phyloP scores from a whole-genome alignment of 1,140 invertebrate species.

The Cyphomyrmex costatus region DNA sequence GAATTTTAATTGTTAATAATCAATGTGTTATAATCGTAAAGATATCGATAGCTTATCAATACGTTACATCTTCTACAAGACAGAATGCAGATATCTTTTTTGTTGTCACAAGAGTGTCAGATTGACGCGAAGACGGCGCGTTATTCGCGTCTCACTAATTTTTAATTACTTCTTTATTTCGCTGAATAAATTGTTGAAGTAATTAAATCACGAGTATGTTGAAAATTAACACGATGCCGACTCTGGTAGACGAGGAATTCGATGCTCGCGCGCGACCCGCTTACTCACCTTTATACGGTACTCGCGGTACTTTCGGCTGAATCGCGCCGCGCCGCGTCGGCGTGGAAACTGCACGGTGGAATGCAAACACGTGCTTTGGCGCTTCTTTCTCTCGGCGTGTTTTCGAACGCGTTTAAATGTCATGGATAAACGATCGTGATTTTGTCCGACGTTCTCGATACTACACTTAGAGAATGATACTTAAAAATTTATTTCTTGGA shows the following conservation, averaged over 20 bases:
- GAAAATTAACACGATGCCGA: constrained; percentile 63
- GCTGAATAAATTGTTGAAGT: constrained; percentile 42
- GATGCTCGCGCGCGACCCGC: constrained; percentile 64
- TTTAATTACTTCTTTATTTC: constrained; percentile 29
- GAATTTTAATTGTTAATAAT: too few species aligned
- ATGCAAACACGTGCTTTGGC: constrained; percentile 54
- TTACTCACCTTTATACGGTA: constrained; percentile 74
- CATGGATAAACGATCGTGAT: constrained; percentile 19
- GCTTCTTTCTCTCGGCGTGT: constrained; percentile 5
- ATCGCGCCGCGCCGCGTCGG: constrained; percentile 21
- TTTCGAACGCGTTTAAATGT: constrained; percentile 19
- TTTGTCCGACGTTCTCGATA: background rate
- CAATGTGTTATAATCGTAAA: background rate
- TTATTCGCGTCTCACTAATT: background rate
- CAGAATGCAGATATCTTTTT: background rate
- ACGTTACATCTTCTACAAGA: background rate
- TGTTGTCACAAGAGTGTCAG: background rate
- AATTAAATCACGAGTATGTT: constrained; percentile 57
- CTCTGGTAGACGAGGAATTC: constrained; percentile 64
- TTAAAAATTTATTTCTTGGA: too few species aligned
- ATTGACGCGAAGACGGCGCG: background rate
- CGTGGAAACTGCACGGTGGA: constrained; percentile 63
- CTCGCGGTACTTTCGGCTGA: constrained; percentile 44
- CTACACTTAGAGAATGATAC: too few species aligned
- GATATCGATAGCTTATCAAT: background rate